Base-by-base conservation (phyloP, 2,797 vertebrate genomes). In the Cryptoprocta ferox region DNA sequence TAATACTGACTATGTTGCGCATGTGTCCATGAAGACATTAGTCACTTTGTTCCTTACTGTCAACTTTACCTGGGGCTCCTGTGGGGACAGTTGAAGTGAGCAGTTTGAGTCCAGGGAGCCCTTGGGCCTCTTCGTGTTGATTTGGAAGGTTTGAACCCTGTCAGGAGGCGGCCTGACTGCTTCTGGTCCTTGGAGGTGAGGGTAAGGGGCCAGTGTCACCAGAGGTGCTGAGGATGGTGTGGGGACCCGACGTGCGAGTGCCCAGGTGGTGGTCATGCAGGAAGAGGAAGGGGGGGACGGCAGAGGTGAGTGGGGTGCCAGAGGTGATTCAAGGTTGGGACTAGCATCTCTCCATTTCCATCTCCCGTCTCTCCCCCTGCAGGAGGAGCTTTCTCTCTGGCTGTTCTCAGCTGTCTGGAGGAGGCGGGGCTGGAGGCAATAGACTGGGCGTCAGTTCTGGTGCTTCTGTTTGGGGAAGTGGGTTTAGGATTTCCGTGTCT, bases 191-290 rank as follows among this genome's bases (percentile, higher is more conserved):
- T 0, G 15, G 73, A 18, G 6, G 42, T 1, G 73, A 45, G 42
- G 28, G 42, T 1, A 28, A 30, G 42, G 26, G 7, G 71, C 71
- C 28, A 2, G 8, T 9, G 39, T 26, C 8, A 6, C 39, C 3
- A 26, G 71, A 9, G 14, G 42, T 8, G 4, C 7, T 0, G 28
- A 10, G 15, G 15, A 4, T 32, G 73, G 39, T 30, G 1, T 1
- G 12, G 15, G 15, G 8, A 4, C 71, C 39, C 9, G 39, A 6
- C 2, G 39, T 10, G 71, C 9, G 8, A 45, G 71, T 15, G 39
- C 26, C 61, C 71, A 3, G 26, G 8, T 0, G 8, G 15, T 2
- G 28, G 28, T 5, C 15, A 42, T 45, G 15, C 15, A 5, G 73
- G 73, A 32, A 32, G 28, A 18, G 42, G 73, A 18, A 28, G 39